phyloP scores from a whole-genome alignment of 2,797 vertebrate species.

The Hemibagrus guttatus region DNA sequence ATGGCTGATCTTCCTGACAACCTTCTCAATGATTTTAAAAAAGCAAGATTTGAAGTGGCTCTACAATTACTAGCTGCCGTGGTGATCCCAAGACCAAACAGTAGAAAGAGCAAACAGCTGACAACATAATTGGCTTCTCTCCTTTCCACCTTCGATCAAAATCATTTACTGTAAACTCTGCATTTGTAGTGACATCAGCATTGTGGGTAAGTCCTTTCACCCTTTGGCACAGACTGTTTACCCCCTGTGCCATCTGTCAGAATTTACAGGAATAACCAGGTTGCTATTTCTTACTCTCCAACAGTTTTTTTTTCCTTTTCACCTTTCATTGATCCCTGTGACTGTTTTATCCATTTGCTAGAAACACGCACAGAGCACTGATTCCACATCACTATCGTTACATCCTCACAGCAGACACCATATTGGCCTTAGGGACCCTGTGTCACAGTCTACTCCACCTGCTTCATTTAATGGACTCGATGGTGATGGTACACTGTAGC shows the following conservation, averaged over 20 bases:
- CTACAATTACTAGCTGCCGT: not conserved
- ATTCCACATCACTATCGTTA: constrained; percentile 9
- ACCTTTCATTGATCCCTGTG: constrained; percentile 4
- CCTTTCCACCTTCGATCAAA: not conserved
- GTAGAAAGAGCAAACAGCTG: not conserved
- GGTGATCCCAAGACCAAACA: not conserved
- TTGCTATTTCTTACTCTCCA: not conserved
- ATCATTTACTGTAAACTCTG: not conserved
- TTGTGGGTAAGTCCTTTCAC: not conserved
- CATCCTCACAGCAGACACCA: constrained; percentile 13
- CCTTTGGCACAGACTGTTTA: not conserved
- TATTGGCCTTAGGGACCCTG: constrained; percentile 15
- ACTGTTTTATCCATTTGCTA: constrained; percentile 19
- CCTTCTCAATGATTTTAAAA: not conserved
- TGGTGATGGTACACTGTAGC: not conserved
- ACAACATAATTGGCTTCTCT: not conserved
- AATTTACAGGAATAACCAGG: not conserved
- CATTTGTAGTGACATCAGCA: not conserved
- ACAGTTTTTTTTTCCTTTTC: not conserved
- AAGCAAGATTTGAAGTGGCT: not conserved
- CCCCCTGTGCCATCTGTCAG: not conserved
- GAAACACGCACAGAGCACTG: not conserved
- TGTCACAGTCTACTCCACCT: constrained; percentile 16
- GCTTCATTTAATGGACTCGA: constrained; percentile 34
- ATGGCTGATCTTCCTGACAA: too few species aligned